phyloP scores from a whole-genome alignment of 2,797 vertebrate species.

The Labroides dimidiatus region DNA sequence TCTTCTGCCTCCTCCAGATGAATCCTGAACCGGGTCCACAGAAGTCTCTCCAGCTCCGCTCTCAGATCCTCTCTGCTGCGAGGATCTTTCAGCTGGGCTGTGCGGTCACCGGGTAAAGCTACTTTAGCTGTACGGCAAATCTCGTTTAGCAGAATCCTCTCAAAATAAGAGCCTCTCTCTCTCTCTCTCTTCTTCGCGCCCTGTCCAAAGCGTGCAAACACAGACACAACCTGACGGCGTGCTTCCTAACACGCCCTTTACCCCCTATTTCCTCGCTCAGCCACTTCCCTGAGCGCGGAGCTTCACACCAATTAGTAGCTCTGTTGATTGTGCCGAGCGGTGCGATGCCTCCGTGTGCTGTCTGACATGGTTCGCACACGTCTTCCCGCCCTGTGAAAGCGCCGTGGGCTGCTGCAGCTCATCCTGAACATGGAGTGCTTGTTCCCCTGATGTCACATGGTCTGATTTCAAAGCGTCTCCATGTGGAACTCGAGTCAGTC shows the following conservation, averaged over 20 bases:
- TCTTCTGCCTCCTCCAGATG: constrained; percentile 24
- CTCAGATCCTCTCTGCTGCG: constrained; percentile 54
- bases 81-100: constrained; percentile 59
- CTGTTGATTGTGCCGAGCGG: constrained; percentile 53
- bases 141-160: constrained; percentile 81
- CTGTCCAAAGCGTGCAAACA: constrained; percentile 41
- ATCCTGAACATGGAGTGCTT: background rate
- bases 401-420: background rate
- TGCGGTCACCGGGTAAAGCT: constrained; percentile 78
- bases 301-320: constrained; percentile 62
- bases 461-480: constrained; percentile 32
- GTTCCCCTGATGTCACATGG: constrained; percentile 4
- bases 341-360: constrained; percentile 22
- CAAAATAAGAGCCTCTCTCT: constrained; percentile 64
- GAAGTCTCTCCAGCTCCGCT: constrained; percentile 40
- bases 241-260: constrained; percentile 45
- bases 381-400: background rate
- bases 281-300: constrained; percentile 30
- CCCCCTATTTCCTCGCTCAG: constrained; percentile 29
- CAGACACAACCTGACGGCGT: constrained; percentile 52
- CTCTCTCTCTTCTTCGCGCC: background rate
- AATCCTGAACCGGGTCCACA: constrained; percentile 44
- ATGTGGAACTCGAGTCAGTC: constrained; percentile 11
- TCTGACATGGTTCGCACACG: constrained; percentile 26
- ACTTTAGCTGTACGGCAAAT: constrained; percentile 81